phyloP scores from a whole-genome alignment of 2,113 vertebrate species.

The Galbula dea region DNA sequence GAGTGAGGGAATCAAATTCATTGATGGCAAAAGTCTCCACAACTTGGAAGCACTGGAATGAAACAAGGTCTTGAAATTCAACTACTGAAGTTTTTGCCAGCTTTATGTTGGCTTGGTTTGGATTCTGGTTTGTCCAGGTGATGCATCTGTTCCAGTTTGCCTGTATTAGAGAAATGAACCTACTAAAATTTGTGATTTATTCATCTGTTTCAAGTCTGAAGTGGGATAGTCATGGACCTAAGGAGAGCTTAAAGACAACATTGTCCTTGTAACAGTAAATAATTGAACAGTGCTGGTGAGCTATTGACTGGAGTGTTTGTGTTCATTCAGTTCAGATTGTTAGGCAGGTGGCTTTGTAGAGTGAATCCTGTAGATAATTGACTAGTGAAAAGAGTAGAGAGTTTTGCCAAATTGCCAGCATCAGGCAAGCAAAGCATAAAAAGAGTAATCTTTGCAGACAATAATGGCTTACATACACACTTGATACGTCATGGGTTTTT shows the following conservation, averaged over 20 bases:
- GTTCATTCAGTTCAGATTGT: not conserved
- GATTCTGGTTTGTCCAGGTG: not conserved
- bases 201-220: not conserved
- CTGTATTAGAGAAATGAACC: not conserved
- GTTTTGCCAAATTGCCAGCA: not conserved
- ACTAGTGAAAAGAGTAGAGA: not conserved
- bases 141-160: not conserved
- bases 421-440: not conserved
- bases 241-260: not conserved
- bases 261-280: not conserved
- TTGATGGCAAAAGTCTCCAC: not conserved
- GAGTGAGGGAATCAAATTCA: not conserved
- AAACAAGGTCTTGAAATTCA: not conserved
- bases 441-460: not conserved
- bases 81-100: not conserved
- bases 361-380: not conserved
- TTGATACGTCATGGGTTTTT: not conserved
- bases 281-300: not conserved
- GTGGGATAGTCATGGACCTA: not conserved
- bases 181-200: not conserved
- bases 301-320: not conserved
- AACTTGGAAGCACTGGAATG: not conserved
- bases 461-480: not conserved
- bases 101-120: not conserved
- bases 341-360: not conserved